Base-by-base conservation (phyloP, 2,113 vertebrate genomes). In the Xiphophorus maculatus region DNA sequence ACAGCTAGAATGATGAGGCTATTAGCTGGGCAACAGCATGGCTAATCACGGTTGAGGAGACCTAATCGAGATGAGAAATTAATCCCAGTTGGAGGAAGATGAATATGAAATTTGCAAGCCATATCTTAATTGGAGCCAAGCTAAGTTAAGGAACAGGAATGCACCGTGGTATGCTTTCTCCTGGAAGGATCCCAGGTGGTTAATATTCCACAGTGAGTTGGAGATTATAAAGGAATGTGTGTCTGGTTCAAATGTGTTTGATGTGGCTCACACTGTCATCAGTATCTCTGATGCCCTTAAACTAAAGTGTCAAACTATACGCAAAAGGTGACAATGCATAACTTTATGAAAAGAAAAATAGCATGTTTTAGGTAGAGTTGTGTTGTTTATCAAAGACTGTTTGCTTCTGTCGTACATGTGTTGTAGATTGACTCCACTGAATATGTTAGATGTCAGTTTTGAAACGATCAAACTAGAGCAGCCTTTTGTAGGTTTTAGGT, bases 161-260 rank as follows among this genome's bases (percentile, higher is more conserved):
- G 80, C 70, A 79, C 73, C 11, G 15, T 80, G 77, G 79, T 81
- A 83, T 89, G 87, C 78, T 65, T 73, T 79, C 32, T 73, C 71
- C 86, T 92, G 90, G 83, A 91, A 65, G 19, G 4, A 71, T 73
- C 79, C 82, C 74, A 80, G 77, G 60, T 90, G 76, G 83, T 85
- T 88, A 85, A 83, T 89, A 82, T 81, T 83, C 79, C 44, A 77
- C 80, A 84, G 64, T 60, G 79, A 88, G 60, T 32, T 66, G 54
- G 60, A 83, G 66, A 88, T 91, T 81, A 83, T 79, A 35, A 48
- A 82, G 79, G 85, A 91, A 91, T 91, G 87, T 83, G 74, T 69
- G 69, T 87, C 85, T 92, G 89, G 79, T 91, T 87, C 79, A 66
- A 81, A 81, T 81, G 76, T 71, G 77, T 87, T 87, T 88, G 79